Evolutionary conservation across 2,888 invertebrate species (phyloP).

Genomic region (Trichacis sp.): DNA sequence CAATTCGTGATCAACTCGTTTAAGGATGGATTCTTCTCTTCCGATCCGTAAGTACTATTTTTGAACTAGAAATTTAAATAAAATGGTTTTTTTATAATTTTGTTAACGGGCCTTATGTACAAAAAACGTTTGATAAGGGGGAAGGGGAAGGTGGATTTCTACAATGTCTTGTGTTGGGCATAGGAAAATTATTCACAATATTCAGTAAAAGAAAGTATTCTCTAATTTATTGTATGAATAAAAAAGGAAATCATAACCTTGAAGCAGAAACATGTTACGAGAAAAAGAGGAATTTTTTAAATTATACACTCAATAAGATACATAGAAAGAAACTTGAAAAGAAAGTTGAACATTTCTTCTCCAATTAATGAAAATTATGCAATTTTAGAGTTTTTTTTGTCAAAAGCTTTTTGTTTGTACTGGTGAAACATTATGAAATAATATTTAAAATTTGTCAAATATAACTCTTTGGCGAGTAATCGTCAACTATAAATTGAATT

Average conservation of each 20-base stretch:
- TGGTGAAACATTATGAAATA: not conserved
- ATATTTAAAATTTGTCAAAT: not conserved
- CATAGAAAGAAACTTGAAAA: not conserved
- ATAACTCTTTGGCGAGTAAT: no score
- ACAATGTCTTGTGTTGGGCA: slow-evolving; percentile 1
- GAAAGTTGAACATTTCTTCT: not conserved
- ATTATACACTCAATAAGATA: not conserved
- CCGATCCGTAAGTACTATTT: slow-evolving; percentile 3
- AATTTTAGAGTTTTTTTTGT: not conserved
- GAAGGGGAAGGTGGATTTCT: not conserved
- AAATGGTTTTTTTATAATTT: slow-evolving; percentile 2
- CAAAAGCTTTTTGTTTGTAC: not conserved
- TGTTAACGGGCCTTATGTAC: not conserved
- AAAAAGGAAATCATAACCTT: not conserved
- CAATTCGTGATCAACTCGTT: slow-evolving; percentile 2
- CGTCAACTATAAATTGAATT: no score
- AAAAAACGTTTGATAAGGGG: slow-evolving; percentile 1
- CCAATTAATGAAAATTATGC: slow-evolving; percentile 1
- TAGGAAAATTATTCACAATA: not conserved
- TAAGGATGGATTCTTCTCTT: slow-evolving; percentile 3
- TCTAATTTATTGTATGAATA: not conserved
- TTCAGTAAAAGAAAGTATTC: not conserved
- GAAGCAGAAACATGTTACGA: slow-evolving; percentile 3
- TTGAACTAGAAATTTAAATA: not conserved
- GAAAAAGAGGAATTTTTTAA: not conserved